These are phyloP conservation scores for Drymodes brunneopygia DNA, from an alignment of 2,113 vertebrate genomes.

Conservation along the genomic window DNA sequence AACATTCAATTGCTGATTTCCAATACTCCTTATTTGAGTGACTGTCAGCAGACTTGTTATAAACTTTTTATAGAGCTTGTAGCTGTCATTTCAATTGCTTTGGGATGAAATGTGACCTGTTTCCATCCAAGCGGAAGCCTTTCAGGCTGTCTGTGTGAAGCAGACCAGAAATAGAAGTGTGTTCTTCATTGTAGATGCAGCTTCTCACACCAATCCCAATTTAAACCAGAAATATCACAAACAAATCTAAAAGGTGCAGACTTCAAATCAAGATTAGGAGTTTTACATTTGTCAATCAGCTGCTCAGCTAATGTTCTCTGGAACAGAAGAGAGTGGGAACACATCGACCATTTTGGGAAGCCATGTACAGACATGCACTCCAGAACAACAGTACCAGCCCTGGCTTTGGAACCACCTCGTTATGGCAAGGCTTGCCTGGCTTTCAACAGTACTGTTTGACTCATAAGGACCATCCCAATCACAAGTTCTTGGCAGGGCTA, in stretches of 20 bases:
- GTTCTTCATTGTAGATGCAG: background rate
- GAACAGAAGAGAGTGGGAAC: background rate
- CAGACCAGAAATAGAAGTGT: background rate
- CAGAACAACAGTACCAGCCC: background rate
- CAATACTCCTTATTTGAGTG: background rate
- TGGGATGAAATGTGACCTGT: background rate
- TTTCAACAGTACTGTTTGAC: background rate
- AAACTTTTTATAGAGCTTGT: background rate
- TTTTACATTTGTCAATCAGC: background rate
- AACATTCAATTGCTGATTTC: background rate
- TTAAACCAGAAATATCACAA: constrained; percentile 25
- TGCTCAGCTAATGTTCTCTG: background rate
- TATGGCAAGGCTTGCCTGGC: background rate
- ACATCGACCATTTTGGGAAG: background rate
- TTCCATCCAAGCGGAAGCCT: background rate
- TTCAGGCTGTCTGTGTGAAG: background rate
- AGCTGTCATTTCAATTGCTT: background rate
- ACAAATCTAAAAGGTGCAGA: background rate
- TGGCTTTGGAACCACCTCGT: background rate
- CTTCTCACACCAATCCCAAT: background rate
- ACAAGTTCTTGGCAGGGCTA: background rate
- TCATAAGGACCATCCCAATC: background rate
- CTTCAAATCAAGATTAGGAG: background rate
- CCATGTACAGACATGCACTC: background rate
- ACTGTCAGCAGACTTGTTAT: background rate